A percentile compares a stretch with the other conserved stretches of the same genome.
Conservation (phyloP, 92 coral and sea anemone species). For the Paragorgia papillata region DNA sequence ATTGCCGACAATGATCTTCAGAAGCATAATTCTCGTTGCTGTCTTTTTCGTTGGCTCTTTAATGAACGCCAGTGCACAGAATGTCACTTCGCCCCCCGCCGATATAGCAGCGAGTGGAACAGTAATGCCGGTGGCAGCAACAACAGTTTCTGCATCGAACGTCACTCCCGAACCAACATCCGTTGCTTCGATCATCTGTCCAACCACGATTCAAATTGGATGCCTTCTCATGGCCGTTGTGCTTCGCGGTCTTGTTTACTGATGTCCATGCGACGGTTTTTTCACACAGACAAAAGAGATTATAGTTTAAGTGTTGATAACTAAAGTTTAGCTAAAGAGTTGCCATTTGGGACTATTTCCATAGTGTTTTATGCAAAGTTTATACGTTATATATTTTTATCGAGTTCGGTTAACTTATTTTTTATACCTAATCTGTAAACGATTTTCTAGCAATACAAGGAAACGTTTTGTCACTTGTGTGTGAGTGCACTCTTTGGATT, state of each 20-base stretch:
- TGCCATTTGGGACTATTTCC: too few species aligned
- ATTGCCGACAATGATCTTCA: background rate
- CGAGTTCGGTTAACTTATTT: too few species aligned
- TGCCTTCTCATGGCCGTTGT: background rate
- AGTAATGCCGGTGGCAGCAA: background rate
- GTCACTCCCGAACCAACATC: constrained; percentile 9
- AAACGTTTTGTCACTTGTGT: too few species aligned
- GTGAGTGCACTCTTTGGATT: too few species aligned
- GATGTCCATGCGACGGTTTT: background rate
- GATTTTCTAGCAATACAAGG: too few species aligned
- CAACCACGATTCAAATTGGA: background rate
- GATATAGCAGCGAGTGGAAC: background rate
- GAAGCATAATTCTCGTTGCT: background rate
- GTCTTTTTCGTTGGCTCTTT: background rate
- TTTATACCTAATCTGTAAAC: too few species aligned
- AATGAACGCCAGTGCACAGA: background rate
- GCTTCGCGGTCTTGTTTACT: background rate
- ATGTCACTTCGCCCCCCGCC: too few species aligned
- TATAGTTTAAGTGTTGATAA: too few species aligned
- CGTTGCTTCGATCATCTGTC: constrained; percentile 13
- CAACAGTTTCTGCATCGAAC: background rate
- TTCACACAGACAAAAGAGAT: background rate
- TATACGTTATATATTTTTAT: too few species aligned
- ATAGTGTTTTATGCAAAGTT: too few species aligned
- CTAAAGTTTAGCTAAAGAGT: too few species aligned